These are phyloP conservation scores for Bovichtus diacanthus DNA, from an alignment of 2,797 vertebrate species.

Conservation along the genomic window DNA sequence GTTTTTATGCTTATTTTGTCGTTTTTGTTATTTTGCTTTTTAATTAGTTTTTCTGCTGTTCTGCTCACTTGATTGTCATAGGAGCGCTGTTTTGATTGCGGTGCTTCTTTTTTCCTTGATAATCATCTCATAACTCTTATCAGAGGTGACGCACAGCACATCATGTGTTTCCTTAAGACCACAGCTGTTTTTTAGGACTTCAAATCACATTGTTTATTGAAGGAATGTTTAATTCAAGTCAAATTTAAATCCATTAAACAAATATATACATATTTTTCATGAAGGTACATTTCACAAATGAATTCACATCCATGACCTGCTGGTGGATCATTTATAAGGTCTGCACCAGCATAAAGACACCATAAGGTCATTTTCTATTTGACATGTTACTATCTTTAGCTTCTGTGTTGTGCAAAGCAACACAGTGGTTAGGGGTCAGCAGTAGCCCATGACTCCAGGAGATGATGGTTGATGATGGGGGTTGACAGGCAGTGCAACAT, in stretches of 20 bases:
- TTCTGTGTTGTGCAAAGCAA: background rate
- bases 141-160: background rate
- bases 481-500: background rate
- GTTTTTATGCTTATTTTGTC: background rate
- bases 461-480: constrained; percentile 8
- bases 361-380: background rate
- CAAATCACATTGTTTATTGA: background rate
- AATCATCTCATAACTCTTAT: background rate
- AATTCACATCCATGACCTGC: background rate
- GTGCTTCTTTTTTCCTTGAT: background rate
- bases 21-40: background rate
- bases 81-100: background rate
- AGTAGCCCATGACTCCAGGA: background rate
- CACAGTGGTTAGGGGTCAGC: background rate
- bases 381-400: background rate
- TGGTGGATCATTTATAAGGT: background rate
- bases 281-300: background rate
- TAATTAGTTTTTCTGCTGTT: background rate
- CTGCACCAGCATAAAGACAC: background rate
- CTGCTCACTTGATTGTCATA: background rate
- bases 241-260: background rate
- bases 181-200: background rate
- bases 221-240: background rate
- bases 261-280: background rate
- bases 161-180: background rate